Conservation (phyloP, 2,797 vertebrate genomes). For the Etheostoma perlongum region DNA sequence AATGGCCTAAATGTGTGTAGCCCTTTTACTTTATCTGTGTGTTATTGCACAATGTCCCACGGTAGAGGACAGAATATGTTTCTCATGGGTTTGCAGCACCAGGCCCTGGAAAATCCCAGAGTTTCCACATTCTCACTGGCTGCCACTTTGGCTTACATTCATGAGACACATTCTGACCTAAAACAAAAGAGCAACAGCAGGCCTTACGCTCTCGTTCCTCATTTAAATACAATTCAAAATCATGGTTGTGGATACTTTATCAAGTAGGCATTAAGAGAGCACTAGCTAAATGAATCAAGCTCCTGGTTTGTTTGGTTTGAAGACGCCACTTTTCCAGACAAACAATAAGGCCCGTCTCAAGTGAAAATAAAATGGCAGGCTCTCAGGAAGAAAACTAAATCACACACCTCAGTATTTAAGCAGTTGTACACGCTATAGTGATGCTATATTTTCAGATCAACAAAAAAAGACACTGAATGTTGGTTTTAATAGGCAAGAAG, state of each 20-base stretch:
- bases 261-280: background rate
- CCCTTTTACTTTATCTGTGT: constrained; percentile 22
- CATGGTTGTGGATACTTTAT: constrained; percentile 24
- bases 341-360: background rate
- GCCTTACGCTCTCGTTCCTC: constrained; percentile 27
- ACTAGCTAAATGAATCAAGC: background rate
- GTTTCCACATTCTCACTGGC: constrained; percentile 73
- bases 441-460: background rate
- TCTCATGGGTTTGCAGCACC: constrained; percentile 64
- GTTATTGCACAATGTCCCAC: constrained; percentile 52
- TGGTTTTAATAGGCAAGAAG: background rate
- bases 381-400: background rate
- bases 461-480: background rate
- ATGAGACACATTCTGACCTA: constrained; percentile 39
- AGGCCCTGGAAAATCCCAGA: constrained; percentile 85
- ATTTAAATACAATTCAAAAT: constrained; percentile 20
- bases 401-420: background rate
- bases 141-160: constrained; percentile 48
- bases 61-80: constrained; percentile 58
- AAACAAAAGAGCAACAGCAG: constrained; percentile 40
- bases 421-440: background rate
- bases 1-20: constrained; percentile 16
- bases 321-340: background rate
- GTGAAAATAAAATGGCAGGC: constrained; percentile 11
- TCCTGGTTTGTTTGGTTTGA: background rate